Evolutionary conservation across 2,888 invertebrate species (phyloP), one percentile per base, ranked within the genome.

Genomic region (Noctua janthe): DNA sequence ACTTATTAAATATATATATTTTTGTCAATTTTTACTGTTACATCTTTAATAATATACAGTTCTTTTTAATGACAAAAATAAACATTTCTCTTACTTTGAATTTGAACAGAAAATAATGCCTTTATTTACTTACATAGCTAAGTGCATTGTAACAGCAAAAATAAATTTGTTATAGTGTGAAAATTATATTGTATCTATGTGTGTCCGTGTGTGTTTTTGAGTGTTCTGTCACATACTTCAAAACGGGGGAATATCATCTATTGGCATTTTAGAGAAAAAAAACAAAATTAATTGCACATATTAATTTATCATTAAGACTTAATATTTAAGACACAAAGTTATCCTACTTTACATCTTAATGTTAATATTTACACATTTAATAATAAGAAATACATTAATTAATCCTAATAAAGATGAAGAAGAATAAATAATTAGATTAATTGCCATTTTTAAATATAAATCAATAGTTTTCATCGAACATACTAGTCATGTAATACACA

Each of bases 401-500:
- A 35, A 67, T 59, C 35, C n/a, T 35, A 54, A 8, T 54, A 54
- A 23, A 54, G 23, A 54, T 8, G 54, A 54, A 54, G 23, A 23
- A 8, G 47, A 47, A 47, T 10, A 47, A 47, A 10, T 54, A 54
- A 54, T 54, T 20, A 49, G 15, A 49, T 13, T 15, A 49, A 15
- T 49, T 54, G 3, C 8, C 54, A 54, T 54, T 54, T 54, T 23
- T 23, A 23, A 54, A 54, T 54, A 23, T 54, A 54, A 54, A 23
- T 54, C 54, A 23, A 54, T 10, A 23, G 54, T 54, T 54, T 23
- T 54, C 20, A 54, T 78, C 7, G 49, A 70, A 66, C 72, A 67
- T 75, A 54, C 10, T 51, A 47, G 17, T 39, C 80, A 80, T 83
- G 5, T 80, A 74, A 86, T 35, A 35, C 59, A 70, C 85, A 87